phyloP scores from a whole-genome alignment of 1,140 invertebrate species.

The Palaemon carinicauda region DNA sequence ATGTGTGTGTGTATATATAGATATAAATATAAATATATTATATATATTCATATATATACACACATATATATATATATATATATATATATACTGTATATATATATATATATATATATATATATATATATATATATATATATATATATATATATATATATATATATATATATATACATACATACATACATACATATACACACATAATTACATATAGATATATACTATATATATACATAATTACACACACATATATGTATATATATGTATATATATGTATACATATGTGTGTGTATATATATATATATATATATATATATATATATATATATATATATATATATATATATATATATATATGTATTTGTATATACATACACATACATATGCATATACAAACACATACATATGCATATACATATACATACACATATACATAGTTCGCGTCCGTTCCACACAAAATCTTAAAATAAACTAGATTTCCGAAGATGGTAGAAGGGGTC shows the following conservation, averaged over 20 bases:
- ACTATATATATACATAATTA: not conserved
- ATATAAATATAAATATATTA: not conserved
- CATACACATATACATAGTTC: too few species aligned
- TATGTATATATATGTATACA: not conserved
- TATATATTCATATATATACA: too few species aligned
- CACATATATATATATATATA: not conserved
- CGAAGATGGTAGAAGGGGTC: too few species aligned
- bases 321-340: constrained; percentile 5
- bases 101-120: not conserved
- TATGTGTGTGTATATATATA: not conserved
- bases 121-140: constrained; percentile 9
- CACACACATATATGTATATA: not conserved
- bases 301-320: constrained; percentile 9
- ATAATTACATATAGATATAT: not conserved
- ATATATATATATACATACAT: not conserved
- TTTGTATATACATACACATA: not conserved
- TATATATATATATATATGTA: not conserved
- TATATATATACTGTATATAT: not conserved
- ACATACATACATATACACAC: not conserved
- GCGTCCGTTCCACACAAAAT: too few species aligned
- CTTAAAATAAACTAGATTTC: too few species aligned
- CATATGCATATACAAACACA: not conserved
- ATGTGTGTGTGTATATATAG: not conserved
- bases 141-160: constrained; percentile 5
- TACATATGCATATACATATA: too few species aligned